Base-by-base conservation (phyloP, 2,888 invertebrate species). In the Selenia dentaria region DNA sequence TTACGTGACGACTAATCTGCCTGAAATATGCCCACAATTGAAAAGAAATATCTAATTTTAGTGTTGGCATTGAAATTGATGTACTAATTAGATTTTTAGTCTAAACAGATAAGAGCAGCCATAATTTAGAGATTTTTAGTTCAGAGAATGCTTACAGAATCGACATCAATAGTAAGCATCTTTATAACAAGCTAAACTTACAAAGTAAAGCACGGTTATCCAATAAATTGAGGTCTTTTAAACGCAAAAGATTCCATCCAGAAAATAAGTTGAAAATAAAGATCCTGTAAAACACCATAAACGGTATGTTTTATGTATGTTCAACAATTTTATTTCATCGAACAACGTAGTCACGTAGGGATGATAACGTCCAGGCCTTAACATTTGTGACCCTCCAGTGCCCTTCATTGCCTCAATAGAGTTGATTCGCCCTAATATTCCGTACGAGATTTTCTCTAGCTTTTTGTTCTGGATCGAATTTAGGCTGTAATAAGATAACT, bases 271-370 rank as follows among this genome's bases (percentile, higher is more conserved):
- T 48, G 48, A 46, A 51, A 57, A 53, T 51, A 53, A 53, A 49
- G 44, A 27, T 39, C 16, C 32, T 51, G 44, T 49, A 45, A 53
- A 53, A 38, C 37, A 39, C 41, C 47, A 51, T 47, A 48, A 51
- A 48, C 47, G 49, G 41, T 45, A 50, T 55, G 50, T 56, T 56
- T 50, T 58, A 50, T 58, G 65, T 63, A 54, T 60, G 59, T 62
- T 70, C 53, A 62, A 64, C 64, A 62, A 60, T 65, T 61, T 60
- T 58, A 57, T 51, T 59, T 59, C 59, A 66, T 72, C 64, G 54
- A 55, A 60, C 50, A 69, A 63, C 54, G 76, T 45, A 49, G 64
- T 73, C 80, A 79, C 79, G 78, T 78, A 62, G 42, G 51, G 35
- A 51, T 63, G 55, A 73, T 73, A 70, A 70, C 59, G 63, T 54